Conservation (phyloP, 1,140 invertebrate genomes). For the Drosophila punjabiensis region DNA sequence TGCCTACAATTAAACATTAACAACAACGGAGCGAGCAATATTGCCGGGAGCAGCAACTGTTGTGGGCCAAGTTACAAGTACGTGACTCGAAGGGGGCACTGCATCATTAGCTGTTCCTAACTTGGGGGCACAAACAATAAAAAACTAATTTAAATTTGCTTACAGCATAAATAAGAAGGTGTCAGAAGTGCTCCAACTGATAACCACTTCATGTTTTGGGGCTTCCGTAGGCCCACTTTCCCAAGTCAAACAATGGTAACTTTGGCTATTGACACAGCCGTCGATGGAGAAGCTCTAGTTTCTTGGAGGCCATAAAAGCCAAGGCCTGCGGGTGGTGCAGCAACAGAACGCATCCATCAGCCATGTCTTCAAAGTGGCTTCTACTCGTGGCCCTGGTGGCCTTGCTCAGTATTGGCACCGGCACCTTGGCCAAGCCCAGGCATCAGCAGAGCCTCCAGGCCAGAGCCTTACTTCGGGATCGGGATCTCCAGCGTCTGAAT, state of each 20-base stretch:
- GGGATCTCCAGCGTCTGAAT: conserved; percentile 61
- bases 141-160: conserved; percentile 82
- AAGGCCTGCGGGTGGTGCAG: conserved; percentile 5
- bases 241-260: conserved; percentile 36
- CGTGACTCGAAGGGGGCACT: conserved; percentile 66
- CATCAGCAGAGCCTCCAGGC: conserved; percentile 25
- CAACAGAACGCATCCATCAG: conserved; percentile 53
- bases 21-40: conserved; percentile 33
- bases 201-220: conserved; percentile 11
- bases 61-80: conserved; percentile 56
- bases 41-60: conserved; percentile 50
- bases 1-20: conserved; percentile 81
- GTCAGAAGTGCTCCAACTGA: conserved; percentile 66
- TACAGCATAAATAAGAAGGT: conserved; percentile 76
- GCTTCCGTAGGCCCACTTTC: conserved; percentile 16
- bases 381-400: conserved; percentile 54
- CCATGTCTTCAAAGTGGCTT: conserved; percentile 67
- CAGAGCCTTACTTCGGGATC: conserved; percentile 21
- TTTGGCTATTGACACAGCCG: conserved; percentile 57
- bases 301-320: conserved; percentile 53
- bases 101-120: conserved; percentile 68
- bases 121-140: conserved; percentile 65
- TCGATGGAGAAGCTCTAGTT: conserved; percentile 2
- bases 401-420: conserved; percentile 38
- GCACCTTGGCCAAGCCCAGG: conserved; percentile 28